A percentile compares a stretch with the other conserved stretches of the same genome.
Conservation (phyloP, 2,797 vertebrate species). For the Rhyacichthys aspro region DNA sequence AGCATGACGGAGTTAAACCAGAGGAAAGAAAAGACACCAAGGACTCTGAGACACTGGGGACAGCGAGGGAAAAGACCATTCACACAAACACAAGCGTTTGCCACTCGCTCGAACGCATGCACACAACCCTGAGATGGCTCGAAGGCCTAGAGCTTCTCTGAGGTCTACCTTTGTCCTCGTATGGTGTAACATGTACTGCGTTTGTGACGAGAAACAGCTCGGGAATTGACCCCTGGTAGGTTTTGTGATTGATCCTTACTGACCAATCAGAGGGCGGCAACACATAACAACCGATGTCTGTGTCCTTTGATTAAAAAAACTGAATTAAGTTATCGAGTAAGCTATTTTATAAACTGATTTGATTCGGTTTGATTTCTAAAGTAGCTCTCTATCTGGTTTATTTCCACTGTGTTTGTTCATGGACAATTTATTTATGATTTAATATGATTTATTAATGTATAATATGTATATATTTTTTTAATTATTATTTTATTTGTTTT, state of each 20-base stretch:
- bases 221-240: background rate
- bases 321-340: no score
- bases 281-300: background rate
- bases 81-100: conserved; percentile 55
- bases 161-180: conserved; percentile 55
- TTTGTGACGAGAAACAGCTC: no score
- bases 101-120: conserved; percentile 44
- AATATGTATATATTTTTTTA: no score
- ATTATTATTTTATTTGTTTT: no score
- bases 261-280: background rate
- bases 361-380: no score
- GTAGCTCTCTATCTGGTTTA: no score
- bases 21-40: conserved; percentile 73
- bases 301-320: no score
- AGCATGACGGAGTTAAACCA: conserved; percentile 87
- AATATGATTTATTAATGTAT: no score
- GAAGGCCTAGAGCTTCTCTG: conserved; percentile 44
- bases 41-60: conserved; percentile 72
- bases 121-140: conserved; percentile 66
- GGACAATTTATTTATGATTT: no score
- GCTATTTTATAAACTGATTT: no score
- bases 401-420: no score
- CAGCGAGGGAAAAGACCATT: conserved; percentile 69
- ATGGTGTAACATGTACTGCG: conserved; percentile 22
- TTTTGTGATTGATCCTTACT: background rate